Evolutionary conservation across 2,888 invertebrate genomes (phyloP), one percentile per base, ranked within the genome.

Genomic region (Lasioglossum marginatum): DNA sequence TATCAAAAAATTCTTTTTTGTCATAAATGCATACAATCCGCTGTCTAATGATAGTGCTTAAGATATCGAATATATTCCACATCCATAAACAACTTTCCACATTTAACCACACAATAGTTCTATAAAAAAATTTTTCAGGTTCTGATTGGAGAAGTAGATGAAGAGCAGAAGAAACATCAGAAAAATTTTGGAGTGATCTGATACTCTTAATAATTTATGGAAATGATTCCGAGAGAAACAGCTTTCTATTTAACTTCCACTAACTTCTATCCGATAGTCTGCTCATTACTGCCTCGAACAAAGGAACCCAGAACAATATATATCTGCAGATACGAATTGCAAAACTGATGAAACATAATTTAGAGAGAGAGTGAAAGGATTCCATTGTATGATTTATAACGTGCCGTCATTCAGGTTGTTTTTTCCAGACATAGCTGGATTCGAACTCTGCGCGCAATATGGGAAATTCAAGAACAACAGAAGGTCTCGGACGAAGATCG

Each of bases 351-450:
- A 57, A 57, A 57, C 57, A 57, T 12, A 57, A 57, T 57, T 57
- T n/a, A n/a, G 3, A 57, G 40, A 43, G 43, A 43, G 57, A 57
- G 57, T 57, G 57, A 57, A 57, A 57, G 57, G 57, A 57, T 57
- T n/a, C 57, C 57, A 57, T 57, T 57, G n/a, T 57, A 57, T 12
- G 57, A 57, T 57, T 57, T 57, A 57, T n/a, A 57, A 57, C 57
- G 57, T n/a, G 4, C 57, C 12, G 57, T 6, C 23, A 52, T 52
- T n/a, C 57, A 3, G n/a, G 12, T 12, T 12, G 57, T n/a, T 57
- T 57, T n/a, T n/a, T n/a, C 57, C n/a, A 12, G 57, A 1, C n/a
- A 57, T n/a, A n/a, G 57, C n/a, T 57, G 57, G 57, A 57, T 57
- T 23, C n/a, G 8, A 52, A 8, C 23, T 23, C 52, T 1, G n/a